Evolutionary conservation across 1,140 invertebrate species (phyloP).

Genomic region (Drosophila subpulchrella): DNA sequence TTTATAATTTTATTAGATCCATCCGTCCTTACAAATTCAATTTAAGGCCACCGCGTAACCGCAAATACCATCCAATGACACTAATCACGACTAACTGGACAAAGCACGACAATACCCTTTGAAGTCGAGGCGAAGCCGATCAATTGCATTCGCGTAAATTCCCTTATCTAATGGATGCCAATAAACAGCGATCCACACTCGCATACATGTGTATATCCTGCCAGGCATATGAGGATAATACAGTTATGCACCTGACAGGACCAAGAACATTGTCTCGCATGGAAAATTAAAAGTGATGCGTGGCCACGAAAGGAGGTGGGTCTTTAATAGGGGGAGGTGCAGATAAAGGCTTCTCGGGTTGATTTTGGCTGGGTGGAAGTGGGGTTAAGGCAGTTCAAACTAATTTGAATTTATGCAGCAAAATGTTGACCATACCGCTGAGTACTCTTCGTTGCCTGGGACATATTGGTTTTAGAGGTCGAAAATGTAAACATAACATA

Average conservation of each 20-base stretch:
- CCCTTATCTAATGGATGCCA: slow-evolving; percentile 78
- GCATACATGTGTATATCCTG: slow-evolving; percentile 6
- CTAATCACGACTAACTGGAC: slow-evolving; percentile 44
- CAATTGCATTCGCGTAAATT: slow-evolving; percentile 71
- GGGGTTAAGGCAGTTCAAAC: slow-evolving; percentile 35
- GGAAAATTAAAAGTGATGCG: slow-evolving; percentile 78
- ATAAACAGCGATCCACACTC: slow-evolving; percentile 54
- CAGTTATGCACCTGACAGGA: slow-evolving; percentile 66
- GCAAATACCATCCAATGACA: slow-evolving; percentile 10
- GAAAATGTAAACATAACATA: too few species aligned
- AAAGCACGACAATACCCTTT: slow-evolving; percentile 41
- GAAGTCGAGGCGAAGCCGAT: slow-evolving; percentile 30
- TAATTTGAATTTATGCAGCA: slow-evolving; percentile 75
- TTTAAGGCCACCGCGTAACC: neutral
- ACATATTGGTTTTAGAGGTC: neutral
- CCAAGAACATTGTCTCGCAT: slow-evolving; percentile 67
- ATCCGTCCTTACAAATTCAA: neutral
- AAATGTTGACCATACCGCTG: slow-evolving; percentile 24
- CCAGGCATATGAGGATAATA: slow-evolving; percentile 42
- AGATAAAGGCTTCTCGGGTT: neutral
- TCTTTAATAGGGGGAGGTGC: neutral
- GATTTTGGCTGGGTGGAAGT: neutral
- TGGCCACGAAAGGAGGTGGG: slow-evolving; percentile 2
- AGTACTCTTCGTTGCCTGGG: neutral
- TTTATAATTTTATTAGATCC: neutral